Percentiles rank a stretch among this genome's conserved stretches.
Conservation (phyloP, 2,888 invertebrate genomes). For the Cinara cedri region DNA sequence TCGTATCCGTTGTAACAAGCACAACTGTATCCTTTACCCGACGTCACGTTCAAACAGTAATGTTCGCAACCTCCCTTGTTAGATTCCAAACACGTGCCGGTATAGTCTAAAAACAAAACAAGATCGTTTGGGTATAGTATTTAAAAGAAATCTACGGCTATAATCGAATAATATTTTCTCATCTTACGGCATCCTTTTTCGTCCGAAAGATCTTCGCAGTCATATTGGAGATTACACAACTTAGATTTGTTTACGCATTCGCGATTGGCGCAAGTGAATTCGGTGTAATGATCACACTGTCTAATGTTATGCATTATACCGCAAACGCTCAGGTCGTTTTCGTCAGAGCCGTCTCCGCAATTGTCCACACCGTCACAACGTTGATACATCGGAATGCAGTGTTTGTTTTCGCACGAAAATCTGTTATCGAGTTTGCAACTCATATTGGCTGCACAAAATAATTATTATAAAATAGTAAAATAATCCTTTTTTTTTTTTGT, state of each 20-base stretch:
- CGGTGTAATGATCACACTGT: constrained; percentile 77
- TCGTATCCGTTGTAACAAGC: constrained; percentile 87
- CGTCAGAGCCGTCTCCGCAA: constrained; percentile 94
- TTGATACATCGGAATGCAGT: constrained; percentile 83
- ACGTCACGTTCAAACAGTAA: constrained; percentile 83
- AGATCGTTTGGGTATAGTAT: not conserved
- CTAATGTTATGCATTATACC: constrained; percentile 68
- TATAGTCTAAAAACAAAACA: constrained; percentile 62
- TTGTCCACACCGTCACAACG: constrained; percentile 91
- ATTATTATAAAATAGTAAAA: too few relatives aligned
- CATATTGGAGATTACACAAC: constrained; percentile 87
- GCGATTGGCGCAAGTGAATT: constrained; percentile 88
- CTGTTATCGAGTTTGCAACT: constrained; percentile 82
- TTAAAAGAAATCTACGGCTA: too few relatives aligned
- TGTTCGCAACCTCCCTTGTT: constrained; percentile 87
- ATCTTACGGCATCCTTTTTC: constrained; percentile 84
- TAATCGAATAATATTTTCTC: not conserved
- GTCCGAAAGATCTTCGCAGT: constrained; percentile 89
- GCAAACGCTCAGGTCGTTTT: constrained; percentile 91
- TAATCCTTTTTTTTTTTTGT: too few relatives aligned
- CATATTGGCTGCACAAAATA: constrained; percentile 69
- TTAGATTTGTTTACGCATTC: constrained; percentile 80
- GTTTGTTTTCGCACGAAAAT: constrained; percentile 89
- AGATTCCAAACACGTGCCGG: constrained; percentile 64
- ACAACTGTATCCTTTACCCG: constrained; percentile 84